A percentile compares a stretch with the other conserved stretches of the same genome.
Evolutionary conservation across 2,888 invertebrate species (phyloP).

Genomic region (Pandemis cinnamomeana): DNA sequence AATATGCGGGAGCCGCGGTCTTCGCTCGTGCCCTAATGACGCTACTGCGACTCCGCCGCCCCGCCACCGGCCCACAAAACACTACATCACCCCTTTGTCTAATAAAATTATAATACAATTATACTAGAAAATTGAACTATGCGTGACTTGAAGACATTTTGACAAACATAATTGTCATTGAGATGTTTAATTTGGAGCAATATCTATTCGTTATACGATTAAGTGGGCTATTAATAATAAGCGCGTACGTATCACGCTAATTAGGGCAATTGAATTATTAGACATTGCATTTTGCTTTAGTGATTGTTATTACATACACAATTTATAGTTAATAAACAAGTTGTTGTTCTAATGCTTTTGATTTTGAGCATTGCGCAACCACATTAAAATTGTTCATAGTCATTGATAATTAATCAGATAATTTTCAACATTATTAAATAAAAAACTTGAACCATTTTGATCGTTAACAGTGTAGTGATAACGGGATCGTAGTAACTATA

Average conservation of each 20-base stretch:
- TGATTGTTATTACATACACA: neutral
- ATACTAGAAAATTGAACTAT: slow-evolving; percentile 14
- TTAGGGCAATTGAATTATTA: slow-evolving; percentile 11
- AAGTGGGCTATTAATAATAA: slow-evolving; percentile 12
- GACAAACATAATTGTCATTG: slow-evolving; percentile 18
- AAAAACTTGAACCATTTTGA: neutral
- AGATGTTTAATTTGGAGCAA: slow-evolving; percentile 1
- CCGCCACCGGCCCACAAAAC: slow-evolving; percentile 43
- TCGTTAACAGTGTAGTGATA: neutral
- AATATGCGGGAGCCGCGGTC: slow-evolving; percentile 77
- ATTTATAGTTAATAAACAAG: neutral
- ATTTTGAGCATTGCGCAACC: neutral
- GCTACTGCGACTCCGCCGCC: slow-evolving; percentile 55
- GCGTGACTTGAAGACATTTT: slow-evolving; percentile 8
- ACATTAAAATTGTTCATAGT: neutral
- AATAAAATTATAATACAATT: slow-evolving; percentile 40
- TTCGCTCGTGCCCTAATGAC: slow-evolving; percentile 66
- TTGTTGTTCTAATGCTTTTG: neutral
- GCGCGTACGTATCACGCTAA: neutral
- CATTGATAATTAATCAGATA: neutral
- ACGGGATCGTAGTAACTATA: neutral
- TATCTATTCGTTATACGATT: slow-evolving; percentile 10
- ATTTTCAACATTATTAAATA: too few species aligned
- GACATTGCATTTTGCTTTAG: slow-evolving; percentile 3
- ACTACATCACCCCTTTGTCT: slow-evolving; percentile 35